Percentiles rank a stretch among this genome's conserved stretches.
Evolutionary conservation across 2,113 vertebrate genomes (phyloP).

Genomic region (Butastur rufipennis): DNA sequence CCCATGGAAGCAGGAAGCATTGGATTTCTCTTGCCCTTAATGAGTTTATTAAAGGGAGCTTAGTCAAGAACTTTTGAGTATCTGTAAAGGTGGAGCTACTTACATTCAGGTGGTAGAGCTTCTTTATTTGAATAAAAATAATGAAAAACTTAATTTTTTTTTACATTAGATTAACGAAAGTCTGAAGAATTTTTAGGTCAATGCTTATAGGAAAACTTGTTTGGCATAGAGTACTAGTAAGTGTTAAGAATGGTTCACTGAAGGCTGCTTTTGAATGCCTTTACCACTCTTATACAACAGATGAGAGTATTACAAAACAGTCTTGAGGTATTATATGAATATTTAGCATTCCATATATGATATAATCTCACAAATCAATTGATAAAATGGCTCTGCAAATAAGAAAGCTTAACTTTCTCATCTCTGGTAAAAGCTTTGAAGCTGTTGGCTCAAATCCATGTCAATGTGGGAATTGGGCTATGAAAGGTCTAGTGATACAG

Average conservation of each 20-base stretch:
- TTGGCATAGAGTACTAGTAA: background rate
- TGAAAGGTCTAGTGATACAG: background rate
- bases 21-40: background rate
- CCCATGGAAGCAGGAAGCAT: background rate
- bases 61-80: background rate
- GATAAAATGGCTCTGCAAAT: conserved; percentile 50
- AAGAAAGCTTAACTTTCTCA: background rate
- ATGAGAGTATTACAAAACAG: background rate
- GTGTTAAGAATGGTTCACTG: conserved; percentile 6
- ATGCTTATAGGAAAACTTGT: background rate
- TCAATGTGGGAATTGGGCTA: background rate
- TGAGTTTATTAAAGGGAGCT: background rate
- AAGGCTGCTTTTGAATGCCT: conserved; percentile 22
- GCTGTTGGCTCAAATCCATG: background rate
- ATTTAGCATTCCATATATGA: background rate
- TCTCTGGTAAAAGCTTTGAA: background rate
- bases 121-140: background rate
- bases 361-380: conserved; percentile 19
- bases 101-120: background rate
- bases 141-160: background rate
- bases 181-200: background rate
- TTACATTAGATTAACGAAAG: background rate
- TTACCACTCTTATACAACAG: background rate
- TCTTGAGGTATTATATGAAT: conserved; percentile 27
- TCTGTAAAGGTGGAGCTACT: background rate